phyloP scores from a whole-genome alignment of 1,140 invertebrate species.

The Ephestia elutella region DNA sequence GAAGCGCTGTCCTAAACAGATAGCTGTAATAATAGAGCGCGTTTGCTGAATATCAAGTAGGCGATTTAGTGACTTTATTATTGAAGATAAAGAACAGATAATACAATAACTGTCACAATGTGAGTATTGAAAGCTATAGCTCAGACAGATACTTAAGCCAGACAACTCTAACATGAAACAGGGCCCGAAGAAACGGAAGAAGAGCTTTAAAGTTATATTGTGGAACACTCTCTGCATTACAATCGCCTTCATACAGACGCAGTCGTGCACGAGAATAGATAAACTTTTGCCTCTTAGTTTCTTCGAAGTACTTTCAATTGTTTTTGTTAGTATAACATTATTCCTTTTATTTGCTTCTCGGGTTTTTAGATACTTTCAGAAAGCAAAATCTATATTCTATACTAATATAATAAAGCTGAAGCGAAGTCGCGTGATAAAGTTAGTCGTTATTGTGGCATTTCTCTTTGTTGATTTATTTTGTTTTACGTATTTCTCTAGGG shows the following conservation, averaged over 20 bases:
- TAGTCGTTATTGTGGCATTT: too few relatives aligned
- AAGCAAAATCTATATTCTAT: too few relatives aligned
- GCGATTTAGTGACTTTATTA: neutral
- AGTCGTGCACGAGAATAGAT: constrained; percentile 12
- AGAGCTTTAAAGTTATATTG: constrained; percentile 30
- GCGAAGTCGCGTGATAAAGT: too few relatives aligned
- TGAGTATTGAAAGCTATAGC: neutral
- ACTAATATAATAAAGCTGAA: too few relatives aligned
- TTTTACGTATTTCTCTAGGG: too few relatives aligned
- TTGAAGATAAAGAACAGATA: neutral
- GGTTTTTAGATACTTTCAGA: neutral
- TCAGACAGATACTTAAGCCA: constrained; percentile 3
- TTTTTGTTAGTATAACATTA: neutral
- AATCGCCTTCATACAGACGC: constrained; percentile 26
- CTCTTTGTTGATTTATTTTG: too few relatives aligned
- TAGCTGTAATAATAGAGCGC: neutral
- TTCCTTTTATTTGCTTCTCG: neutral
- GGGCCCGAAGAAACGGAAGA: constrained; percentile 35
- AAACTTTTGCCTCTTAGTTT: constrained; percentile 1
- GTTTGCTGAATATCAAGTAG: neutral
- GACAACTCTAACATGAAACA: constrained; percentile 29
- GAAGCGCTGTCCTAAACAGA: constrained; percentile 4
- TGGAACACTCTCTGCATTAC: constrained; percentile 34
- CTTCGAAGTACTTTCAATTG: neutral
- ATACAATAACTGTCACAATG: neutral